Evolutionary conservation across 2,113 vertebrate species (phyloP).

Genomic region (Pygoscelis antarcticus): DNA sequence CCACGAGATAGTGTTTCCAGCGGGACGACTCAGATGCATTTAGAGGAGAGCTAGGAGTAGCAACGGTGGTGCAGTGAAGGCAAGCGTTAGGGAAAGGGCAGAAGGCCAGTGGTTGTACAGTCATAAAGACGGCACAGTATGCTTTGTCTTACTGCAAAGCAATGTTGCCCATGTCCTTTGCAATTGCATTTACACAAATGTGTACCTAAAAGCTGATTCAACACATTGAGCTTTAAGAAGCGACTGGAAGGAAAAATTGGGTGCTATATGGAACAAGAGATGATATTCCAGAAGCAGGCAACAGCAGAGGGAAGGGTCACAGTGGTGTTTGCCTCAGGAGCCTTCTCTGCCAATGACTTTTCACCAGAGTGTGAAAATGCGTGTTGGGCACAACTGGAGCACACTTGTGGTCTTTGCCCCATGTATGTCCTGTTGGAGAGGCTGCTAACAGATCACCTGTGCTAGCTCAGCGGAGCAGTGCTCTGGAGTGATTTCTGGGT

Average conservation of each 20-base stretch:
- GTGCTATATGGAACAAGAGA: background rate
- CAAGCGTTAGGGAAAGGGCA: background rate
- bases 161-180: background rate
- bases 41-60: background rate
- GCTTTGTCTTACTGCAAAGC: background rate
- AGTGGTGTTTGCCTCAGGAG: background rate
- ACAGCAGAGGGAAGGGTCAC: background rate
- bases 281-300: background rate
- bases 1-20: background rate
- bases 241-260: background rate
- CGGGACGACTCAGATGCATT: background rate
- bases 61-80: background rate
- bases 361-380: background rate
- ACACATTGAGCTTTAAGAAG: background rate
- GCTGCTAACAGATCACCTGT: background rate
- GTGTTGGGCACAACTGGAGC: background rate
- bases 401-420: background rate
- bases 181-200: background rate
- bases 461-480: rapidly evolving
- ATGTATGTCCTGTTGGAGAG: background rate
- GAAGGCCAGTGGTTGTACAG: background rate
- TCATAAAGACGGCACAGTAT: background rate
- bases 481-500: background rate
- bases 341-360: background rate
- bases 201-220: background rate